Evolutionary conservation across 2,113 vertebrate genomes (phyloP), one percentile per base, ranked within the genome.

Genomic region (Spheniscus mendiculus): DNA sequence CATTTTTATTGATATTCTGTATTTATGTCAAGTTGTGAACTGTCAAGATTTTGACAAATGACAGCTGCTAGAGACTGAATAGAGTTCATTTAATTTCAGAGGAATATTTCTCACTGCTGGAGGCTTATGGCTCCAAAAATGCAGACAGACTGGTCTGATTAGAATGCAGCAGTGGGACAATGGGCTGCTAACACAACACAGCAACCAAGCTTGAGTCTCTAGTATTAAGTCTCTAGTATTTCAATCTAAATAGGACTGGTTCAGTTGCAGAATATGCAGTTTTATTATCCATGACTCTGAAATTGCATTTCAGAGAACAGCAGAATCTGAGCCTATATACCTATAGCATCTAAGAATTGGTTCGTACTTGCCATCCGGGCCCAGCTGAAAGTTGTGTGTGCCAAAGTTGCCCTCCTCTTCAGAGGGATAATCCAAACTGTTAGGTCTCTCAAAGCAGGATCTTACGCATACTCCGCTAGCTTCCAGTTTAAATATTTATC

Each of bases 101-200:
- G 53, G 62, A 96, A 77, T 94, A 93, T 71, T 94, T 94, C 81
- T 91, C 94, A 80, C 70, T 96, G 94, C 84, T 95, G 91, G 93
- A 97, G 74, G 87, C 89, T 95, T 91, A 85, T 80, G 44, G 89
- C n/a, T 95, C 50, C 0, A 2, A 95, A 96, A 94, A 96, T 91
- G 66, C 70, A 96, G 87, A 87, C 91, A 96, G 95, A 83, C 94
- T 96, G 89, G 78, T 96, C 91, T 96, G 87, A 91, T 95, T 91
- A 95, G 94, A 94, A 92, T 65, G 70, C 40, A 82, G 93, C 61
- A 85, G 62, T n/a, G 62, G 72, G 83, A 95, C 80, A 90, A 91
- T 44, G 40, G 81, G 32, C 71, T 94, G 58, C 70, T 94, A 95
- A 96, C 62, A 74, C 58, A 72, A 91, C 36, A 93, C 71, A 91